Evolutionary conservation across 2,888 invertebrate species (phyloP).

Genomic region (Serrognathus titanus): DNA sequence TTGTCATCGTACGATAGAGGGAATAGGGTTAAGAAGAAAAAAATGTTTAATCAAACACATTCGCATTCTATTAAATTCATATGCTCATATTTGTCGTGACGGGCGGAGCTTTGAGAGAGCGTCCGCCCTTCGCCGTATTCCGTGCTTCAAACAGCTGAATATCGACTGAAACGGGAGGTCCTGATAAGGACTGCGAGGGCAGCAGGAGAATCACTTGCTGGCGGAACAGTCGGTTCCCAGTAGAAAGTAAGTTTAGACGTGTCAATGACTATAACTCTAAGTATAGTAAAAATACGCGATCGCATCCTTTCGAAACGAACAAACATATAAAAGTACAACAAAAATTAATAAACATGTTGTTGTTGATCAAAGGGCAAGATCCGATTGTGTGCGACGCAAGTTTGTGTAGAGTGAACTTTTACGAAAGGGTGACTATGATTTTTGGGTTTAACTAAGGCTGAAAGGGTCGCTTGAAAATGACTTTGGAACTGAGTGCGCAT

Average conservation of each 20-base stretch:
- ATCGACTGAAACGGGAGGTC: not conserved
- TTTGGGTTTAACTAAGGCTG: not conserved
- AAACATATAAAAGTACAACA: too few relatives aligned
- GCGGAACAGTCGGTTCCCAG: slow-evolving; percentile 10
- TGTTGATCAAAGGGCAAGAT: too few relatives aligned
- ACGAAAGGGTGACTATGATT: not conserved
- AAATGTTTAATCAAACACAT: not conserved
- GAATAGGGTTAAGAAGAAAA: not conserved
- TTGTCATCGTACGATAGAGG: too few relatives aligned
- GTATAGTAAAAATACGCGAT: not conserved
- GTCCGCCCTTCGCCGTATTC: slow-evolving; percentile 10
- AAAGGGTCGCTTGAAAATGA: slow-evolving; percentile 36
- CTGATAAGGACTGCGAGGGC: not conserved
- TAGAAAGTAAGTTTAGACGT: slow-evolving; percentile 14
- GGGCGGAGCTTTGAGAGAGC: not conserved
- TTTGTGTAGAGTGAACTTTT: not conserved
- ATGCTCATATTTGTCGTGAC: not conserved
- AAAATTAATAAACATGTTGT: too few relatives aligned
- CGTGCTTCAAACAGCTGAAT: not conserved
- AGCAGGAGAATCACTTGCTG: slow-evolving; percentile 1
- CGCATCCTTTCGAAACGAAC: not conserved
- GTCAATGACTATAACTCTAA: not conserved
- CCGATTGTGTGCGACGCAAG: too few relatives aligned
- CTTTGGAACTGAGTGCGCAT: slow-evolving; percentile 62
- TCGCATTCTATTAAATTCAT: slow-evolving; percentile 3